These are phyloP conservation scores for Muscicapa adusta DNA, from an alignment of 2,113 vertebrate species.

Conservation along the genomic window DNA sequence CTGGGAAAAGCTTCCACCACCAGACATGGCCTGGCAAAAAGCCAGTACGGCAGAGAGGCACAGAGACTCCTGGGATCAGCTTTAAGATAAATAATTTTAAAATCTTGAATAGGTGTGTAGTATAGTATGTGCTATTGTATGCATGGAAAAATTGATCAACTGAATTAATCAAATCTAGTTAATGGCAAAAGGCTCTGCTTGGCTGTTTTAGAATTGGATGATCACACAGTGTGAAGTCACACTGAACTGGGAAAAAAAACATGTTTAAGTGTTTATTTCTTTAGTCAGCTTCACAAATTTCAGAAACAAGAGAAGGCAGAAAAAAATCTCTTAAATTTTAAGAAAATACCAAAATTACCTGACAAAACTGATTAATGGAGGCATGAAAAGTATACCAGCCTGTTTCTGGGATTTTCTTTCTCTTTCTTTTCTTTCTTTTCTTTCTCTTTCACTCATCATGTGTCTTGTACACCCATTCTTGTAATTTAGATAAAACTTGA, in stretches of 20 bases:
- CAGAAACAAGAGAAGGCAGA: neutral
- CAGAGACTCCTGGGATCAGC: neutral
- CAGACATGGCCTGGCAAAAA: neutral
- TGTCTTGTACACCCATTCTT: neutral
- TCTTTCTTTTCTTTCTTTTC: too few relatives aligned
- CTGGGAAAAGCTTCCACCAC: neutral
- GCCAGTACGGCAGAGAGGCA: neutral
- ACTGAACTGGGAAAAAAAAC: neutral
- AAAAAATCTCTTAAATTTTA: neutral
- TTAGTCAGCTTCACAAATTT: neutral
- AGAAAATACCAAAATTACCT: neutral
- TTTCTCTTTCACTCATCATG: neutral
- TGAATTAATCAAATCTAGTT: neutral
- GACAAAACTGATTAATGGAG: neutral
- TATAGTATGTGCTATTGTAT: neutral
- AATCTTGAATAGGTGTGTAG: neutral
- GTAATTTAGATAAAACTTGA: neutral
- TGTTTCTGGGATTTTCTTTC: neutral
- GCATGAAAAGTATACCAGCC: neutral
- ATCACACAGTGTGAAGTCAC: neutral
- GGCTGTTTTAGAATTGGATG: neutral
- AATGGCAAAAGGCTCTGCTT: neutral
- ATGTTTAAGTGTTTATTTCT: neutral
- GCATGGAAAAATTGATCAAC: neutral
- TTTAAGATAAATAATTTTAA: neutral